Percentiles rank a stretch among this genome's conserved stretches.
These are phyloP conservation scores for Pseudoatta argentina DNA, from an alignment of 1,140 invertebrate species.

Conservation along the genomic window DNA sequence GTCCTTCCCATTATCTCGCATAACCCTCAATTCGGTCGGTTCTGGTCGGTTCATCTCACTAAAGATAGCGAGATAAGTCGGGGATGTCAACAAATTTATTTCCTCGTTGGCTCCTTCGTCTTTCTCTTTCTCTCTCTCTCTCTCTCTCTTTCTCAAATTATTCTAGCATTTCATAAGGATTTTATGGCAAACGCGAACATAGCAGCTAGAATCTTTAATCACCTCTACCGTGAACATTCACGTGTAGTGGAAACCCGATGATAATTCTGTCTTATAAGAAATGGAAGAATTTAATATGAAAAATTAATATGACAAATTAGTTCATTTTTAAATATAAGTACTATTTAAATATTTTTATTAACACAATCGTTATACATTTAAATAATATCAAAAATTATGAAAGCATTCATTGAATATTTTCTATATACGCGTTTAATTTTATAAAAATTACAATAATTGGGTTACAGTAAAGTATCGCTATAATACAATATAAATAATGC, in stretches of 20 bases:
- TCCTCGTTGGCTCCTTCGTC: background rate
- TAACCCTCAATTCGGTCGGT: conserved; percentile 17
- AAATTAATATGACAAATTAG: background rate
- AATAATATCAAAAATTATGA: background rate
- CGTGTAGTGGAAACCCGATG: background rate
- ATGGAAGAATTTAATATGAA: background rate
- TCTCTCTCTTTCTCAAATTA: background rate
- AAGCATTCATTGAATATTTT: background rate
- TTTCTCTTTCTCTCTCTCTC: background rate
- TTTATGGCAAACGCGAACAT: conserved; percentile 2
- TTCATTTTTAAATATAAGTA: background rate
- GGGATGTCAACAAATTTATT: conserved; percentile 52
- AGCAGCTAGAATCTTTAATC: conserved; percentile 16
- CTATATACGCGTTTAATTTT: background rate
- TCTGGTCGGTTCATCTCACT: conserved; percentile 12
- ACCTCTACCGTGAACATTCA: background rate
- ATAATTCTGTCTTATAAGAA: background rate
- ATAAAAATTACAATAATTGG: background rate
- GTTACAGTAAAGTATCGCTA: background rate
- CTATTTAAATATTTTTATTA: conserved; percentile 19
- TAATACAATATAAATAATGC: conserved; percentile 7
- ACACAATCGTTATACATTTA: background rate
- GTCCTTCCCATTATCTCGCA: conserved; percentile 18
- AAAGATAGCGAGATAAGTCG: conserved; percentile 46
- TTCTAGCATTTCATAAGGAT: background rate